These are phyloP conservation scores for Thalpophila matura DNA, from an alignment of 2,888 invertebrate genomes.

Conservation along the genomic window DNA sequence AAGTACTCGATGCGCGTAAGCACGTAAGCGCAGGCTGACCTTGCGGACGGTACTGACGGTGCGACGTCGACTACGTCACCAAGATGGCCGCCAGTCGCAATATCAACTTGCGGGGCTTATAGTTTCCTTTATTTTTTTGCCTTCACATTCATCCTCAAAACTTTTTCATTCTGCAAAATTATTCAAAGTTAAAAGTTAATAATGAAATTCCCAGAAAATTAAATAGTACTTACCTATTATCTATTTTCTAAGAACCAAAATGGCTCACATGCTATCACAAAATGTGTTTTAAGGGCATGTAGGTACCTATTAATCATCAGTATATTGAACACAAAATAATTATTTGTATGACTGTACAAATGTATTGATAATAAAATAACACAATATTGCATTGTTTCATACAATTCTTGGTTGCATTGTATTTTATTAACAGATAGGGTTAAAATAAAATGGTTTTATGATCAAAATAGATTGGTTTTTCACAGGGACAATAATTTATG, in stretches of 20 bases:
- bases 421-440: neutral
- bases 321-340: constrained; percentile 18
- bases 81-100: no score
- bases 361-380: constrained; percentile 1
- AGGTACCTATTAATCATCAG: constrained; percentile 35
- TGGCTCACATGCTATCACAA: constrained; percentile 17
- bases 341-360: constrained; percentile 7
- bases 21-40: no score
- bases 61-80: no score
- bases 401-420: neutral
- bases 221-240: neutral
- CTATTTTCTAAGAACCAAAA: constrained; percentile 36
- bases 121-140: no score
- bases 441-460: no score
- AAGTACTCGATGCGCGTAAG: no score
- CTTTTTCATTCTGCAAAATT: constrained; percentile 4
- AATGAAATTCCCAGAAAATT: constrained; percentile 1
- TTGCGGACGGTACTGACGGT: no score
- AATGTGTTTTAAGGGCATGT: constrained; percentile 28
- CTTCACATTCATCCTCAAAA: no score
- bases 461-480: constrained; percentile 12
- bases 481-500: constrained; percentile 4
- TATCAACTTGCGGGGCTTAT: no score
- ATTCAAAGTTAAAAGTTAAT: neutral
- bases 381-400: constrained; percentile 21